A percentile compares a stretch with the other conserved stretches of the same genome.
Evolutionary conservation across 2,888 invertebrate species (phyloP).

Genomic region (Eurois occulta): DNA sequence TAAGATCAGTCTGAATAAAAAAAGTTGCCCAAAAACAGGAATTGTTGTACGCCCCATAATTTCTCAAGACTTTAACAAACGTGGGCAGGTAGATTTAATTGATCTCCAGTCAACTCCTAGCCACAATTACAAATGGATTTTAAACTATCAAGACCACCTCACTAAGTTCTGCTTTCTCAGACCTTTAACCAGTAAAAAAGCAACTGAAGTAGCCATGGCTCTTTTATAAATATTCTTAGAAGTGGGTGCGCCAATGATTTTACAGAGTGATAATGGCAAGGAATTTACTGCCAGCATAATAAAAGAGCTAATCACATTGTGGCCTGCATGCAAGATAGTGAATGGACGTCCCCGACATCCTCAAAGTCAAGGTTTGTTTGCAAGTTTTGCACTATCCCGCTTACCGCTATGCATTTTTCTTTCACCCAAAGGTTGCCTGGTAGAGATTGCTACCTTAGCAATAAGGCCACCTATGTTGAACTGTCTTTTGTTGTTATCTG

Average conservation of each 20-base stretch:
- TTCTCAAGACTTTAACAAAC: slow-evolving; percentile 67
- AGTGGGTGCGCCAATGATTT: slow-evolving; percentile 55
- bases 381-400: slow-evolving; percentile 38
- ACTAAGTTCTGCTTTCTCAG: slow-evolving; percentile 69
- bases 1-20: slow-evolving; percentile 60
- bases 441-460: slow-evolving; percentile 45
- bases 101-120: slow-evolving; percentile 68
- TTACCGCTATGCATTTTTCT: slow-evolving; percentile 44
- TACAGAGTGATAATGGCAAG: slow-evolving; percentile 57
- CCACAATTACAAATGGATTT: slow-evolving; percentile 73
- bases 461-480: slow-evolving; percentile 44
- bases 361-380: slow-evolving; percentile 4
- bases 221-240: slow-evolving; percentile 63
- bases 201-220: slow-evolving; percentile 66
- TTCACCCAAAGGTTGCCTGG: slow-evolving; percentile 37
- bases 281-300: slow-evolving; percentile 56
- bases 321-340: no score
- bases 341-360: no score
- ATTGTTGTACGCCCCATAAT: slow-evolving; percentile 66
- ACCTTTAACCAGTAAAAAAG: slow-evolving; percentile 67
- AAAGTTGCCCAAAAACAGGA: slow-evolving; percentile 55
- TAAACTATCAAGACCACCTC: slow-evolving; percentile 73
- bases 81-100: slow-evolving; percentile 73
- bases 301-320: no score
- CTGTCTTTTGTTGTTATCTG: slow-evolving; percentile 44